Base-by-base conservation (phyloP, 2,113 vertebrate species). In the Spea multiplicata region DNA sequence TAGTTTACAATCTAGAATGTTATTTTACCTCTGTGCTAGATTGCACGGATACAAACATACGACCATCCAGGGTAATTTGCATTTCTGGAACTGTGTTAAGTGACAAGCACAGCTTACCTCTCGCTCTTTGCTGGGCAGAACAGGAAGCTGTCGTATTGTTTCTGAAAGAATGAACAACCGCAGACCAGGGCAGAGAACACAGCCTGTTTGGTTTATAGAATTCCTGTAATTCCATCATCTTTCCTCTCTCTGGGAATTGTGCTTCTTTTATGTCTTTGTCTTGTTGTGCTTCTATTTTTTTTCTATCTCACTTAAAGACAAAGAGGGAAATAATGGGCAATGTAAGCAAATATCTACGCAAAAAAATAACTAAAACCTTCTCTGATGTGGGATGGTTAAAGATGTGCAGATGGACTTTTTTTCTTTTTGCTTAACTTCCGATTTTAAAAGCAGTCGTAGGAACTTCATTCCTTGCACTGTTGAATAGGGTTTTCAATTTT, bases 201-300 rank as follows among this genome's bases (percentile, higher is more conserved):
- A 44, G 61, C 62, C 73, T 79, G 76, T 73, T 73, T 79, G 76
- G 70, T 59, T 79, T 66, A 72, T 44, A 49, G 77, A 48, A 79
- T 79, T 79, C 70, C 70, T 79, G 77, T 73, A 79, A 79, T 79
- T 73, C 70, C 77, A 73, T 59, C 77, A 79, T 73, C 77, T 79
- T 79, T 73, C 70, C 70, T 79, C 77, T 73, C 77, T 79, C 70
- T 73, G 77, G 70, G 70, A 73, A 79, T 79, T 73, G 49, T 67
- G 44, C 10, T 55, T 73, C 62, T 73, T 79, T 73, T 72, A 73
- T 73, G 50, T 79, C 12, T 78, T 71, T 73, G 50, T 73, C 49
- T 73, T 78, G 47, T 73, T 47, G 44, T 78, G 76, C 71, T 47
- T 66, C 14, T 59, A 14, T 66, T 8, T 73, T 48, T 57, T 59